Conservation (phyloP, 2,888 invertebrate species). For the Lymantria monacha region DNA sequence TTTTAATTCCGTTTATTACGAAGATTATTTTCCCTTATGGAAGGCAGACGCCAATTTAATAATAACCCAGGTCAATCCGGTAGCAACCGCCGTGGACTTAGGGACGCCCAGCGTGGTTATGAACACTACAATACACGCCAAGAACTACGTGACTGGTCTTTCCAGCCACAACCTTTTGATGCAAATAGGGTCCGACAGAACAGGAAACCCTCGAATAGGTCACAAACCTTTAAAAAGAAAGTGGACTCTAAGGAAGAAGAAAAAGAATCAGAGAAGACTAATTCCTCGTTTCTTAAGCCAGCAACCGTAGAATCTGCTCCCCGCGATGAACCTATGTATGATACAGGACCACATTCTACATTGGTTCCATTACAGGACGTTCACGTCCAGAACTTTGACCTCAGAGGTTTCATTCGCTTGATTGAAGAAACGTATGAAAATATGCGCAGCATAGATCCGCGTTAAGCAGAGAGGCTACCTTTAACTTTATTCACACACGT, state of each 20-base stretch:
- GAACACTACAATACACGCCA: constrained; percentile 1
- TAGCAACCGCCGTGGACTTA: constrained; percentile 17
- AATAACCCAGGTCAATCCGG: too few relatives aligned
- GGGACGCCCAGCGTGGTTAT: constrained; percentile 12
- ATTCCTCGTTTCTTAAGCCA: background rate
- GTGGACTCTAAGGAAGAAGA: background rate
- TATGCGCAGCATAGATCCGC: background rate
- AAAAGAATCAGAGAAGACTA: background rate
- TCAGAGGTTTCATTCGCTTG: constrained; percentile 7
- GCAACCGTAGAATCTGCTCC: background rate
- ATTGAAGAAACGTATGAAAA: background rate
- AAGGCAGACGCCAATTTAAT: too few relatives aligned
- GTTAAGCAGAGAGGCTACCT: background rate
- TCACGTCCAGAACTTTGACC: constrained; percentile 16
- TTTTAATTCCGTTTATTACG: too few relatives aligned
- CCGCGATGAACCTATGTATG: constrained; percentile 17
- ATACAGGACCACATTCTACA: constrained; percentile 14
- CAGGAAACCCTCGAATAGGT: too few relatives aligned
- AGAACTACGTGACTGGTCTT: constrained; percentile 7
- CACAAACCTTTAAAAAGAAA: background rate
- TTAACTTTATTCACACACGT: background rate
- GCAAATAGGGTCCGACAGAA: too few relatives aligned
- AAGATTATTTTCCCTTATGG: too few relatives aligned
- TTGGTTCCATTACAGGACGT: constrained; percentile 6
- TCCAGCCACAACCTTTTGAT: constrained; percentile 3